A percentile compares a stretch with the other conserved stretches of the same genome.
Conservation (phyloP, 2,113 vertebrate species). For the Otocyon megalotis region DNA sequence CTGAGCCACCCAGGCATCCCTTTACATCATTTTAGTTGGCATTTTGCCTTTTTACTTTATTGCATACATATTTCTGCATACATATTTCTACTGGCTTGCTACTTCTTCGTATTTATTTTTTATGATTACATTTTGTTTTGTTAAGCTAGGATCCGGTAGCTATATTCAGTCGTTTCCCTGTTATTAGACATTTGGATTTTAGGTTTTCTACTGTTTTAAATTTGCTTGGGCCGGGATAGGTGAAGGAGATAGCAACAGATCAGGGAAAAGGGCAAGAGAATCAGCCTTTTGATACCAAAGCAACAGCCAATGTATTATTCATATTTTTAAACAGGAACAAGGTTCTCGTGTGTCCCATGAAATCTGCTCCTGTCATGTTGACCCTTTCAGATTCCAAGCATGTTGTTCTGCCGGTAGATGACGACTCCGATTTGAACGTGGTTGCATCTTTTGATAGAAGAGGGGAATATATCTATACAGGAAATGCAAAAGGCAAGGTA, state of each 20-base stretch:
- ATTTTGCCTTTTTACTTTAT: slow-evolving; percentile 39
- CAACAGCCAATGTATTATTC: slow-evolving; percentile 75
- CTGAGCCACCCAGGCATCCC: no score
- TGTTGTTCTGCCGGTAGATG: slow-evolving; percentile 97
- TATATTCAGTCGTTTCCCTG: slow-evolving; percentile 32
- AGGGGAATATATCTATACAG: slow-evolving; percentile 98
- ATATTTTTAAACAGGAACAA: slow-evolving; percentile 91
- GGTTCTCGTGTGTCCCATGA: slow-evolving; percentile 99
- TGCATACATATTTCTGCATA: not conserved
- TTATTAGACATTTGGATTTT: not conserved
- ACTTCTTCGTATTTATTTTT: slow-evolving; percentile 26
- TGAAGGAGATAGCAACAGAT: not conserved
- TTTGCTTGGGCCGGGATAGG: not conserved
- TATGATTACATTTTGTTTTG: slow-evolving; percentile 36
- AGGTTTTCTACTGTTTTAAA: not conserved
- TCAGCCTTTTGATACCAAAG: slow-evolving; percentile 63
- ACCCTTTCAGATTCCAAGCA: slow-evolving; percentile 98
- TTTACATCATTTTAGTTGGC: not conserved
- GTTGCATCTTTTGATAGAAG: slow-evolving; percentile 98
- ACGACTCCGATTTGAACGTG: slow-evolving; percentile 98
- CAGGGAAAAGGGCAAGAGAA: not conserved
- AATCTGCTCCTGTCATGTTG: slow-evolving; percentile 97
- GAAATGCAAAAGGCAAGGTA: slow-evolving; percentile 99
- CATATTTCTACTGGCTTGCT: slow-evolving; percentile 7
- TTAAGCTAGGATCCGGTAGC: slow-evolving; percentile 5